A percentile compares a stretch with the other conserved stretches of the same genome.
Evolutionary conservation across 2,113 vertebrate species (phyloP).

Genomic region (Leptobrachium leishanense): DNA sequence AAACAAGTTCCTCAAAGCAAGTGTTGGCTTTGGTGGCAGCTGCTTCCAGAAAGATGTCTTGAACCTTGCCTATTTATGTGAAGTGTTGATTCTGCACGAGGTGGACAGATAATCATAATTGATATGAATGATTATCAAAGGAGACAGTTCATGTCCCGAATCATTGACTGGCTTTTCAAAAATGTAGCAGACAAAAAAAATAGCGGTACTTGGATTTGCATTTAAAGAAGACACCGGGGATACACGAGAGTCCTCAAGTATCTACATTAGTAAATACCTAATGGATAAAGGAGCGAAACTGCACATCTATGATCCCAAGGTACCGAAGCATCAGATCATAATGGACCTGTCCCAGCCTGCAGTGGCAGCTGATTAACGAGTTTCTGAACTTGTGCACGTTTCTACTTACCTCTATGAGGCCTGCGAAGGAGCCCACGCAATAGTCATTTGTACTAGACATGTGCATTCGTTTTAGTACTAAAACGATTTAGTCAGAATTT

Average conservation of each 20-base stretch:
- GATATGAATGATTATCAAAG: constrained; percentile 99
- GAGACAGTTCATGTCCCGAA: constrained; percentile 90
- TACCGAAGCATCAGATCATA: constrained; percentile 90
- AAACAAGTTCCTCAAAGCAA: constrained; percentile 96
- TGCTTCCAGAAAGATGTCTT: constrained; percentile 98
- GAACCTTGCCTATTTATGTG: constrained; percentile 95
- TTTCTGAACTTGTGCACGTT: constrained; percentile 88
- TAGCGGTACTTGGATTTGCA: constrained; percentile 93
- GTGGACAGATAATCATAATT: constrained; percentile 98
- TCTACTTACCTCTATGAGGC: constrained; percentile 90
- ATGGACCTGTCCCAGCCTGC: constrained; percentile 89
- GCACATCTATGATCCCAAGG: constrained; percentile 96
- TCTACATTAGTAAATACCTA: constrained; percentile 96
- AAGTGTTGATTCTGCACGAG: constrained; percentile 92
- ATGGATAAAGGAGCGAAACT: constrained; percentile 97
- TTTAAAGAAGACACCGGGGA: constrained; percentile 99
- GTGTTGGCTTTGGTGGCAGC: constrained; percentile 95
- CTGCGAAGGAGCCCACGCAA: constrained; percentile 88
- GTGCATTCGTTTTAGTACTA: no score
- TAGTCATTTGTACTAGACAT: constrained; percentile 98
- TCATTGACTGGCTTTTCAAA: constrained; percentile 96
- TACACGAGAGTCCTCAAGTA: constrained; percentile 97
- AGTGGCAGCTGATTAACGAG: constrained; percentile 87
- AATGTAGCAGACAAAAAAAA: constrained; percentile 97
- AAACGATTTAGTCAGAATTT: no score